Percentiles rank a stretch among this genome's conserved stretches.
Evolutionary conservation across 2,888 invertebrate genomes (phyloP).

Genomic region (Papilio elwesi): DNA sequence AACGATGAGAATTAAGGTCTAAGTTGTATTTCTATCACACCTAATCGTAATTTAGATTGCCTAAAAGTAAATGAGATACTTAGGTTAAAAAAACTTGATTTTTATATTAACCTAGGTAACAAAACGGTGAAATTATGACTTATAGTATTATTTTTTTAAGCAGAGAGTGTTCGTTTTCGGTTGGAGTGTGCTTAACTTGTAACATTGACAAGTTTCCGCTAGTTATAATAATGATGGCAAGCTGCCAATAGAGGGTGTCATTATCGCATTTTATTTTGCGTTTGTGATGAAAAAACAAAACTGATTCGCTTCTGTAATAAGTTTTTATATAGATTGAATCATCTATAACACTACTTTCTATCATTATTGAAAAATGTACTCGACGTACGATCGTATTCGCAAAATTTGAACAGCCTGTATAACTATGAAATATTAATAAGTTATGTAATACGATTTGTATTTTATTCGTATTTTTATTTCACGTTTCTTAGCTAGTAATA

Average conservation of each 20-base stretch:
- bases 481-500: too few relatives aligned
- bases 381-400: too few relatives aligned
- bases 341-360: too few relatives aligned
- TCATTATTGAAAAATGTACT: too few relatives aligned
- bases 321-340: background rate
- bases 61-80: too few relatives aligned
- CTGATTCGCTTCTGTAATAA: background rate
- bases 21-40: too few relatives aligned
- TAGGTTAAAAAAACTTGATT: background rate
- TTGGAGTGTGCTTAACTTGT: slow-evolving; percentile 18
- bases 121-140: background rate
- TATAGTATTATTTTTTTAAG: slow-evolving; percentile 8
- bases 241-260: slow-evolving; percentile 23
- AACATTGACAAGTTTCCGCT: slow-evolving; percentile 25
- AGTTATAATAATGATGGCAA: slow-evolving; percentile 24
- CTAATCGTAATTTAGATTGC: too few relatives aligned
- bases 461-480: too few relatives aligned
- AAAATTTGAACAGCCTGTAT: too few relatives aligned
- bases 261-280: slow-evolving; percentile 16
- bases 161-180: slow-evolving; percentile 7
- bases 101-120: background rate
- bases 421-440: too few relatives aligned
- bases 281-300: slow-evolving; percentile 1
- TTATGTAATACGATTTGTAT: too few relatives aligned
- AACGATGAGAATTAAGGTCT: too few relatives aligned